Percentiles rank a stretch among this genome's conserved stretches.
Evolutionary conservation across 1,140 invertebrate genomes (phyloP).

Genomic region (Magallana angulata): DNA sequence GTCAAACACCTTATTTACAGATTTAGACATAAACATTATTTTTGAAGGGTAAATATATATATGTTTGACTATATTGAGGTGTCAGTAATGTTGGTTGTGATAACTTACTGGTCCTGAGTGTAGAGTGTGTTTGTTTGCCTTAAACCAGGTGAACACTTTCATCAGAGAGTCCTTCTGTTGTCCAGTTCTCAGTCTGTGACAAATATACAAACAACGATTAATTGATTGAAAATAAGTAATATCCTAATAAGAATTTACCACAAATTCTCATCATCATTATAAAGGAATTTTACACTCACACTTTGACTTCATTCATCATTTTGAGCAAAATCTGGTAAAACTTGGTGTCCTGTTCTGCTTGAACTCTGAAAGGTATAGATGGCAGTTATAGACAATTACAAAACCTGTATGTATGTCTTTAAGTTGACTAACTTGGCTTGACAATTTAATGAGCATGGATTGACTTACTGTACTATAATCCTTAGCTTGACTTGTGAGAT

Average conservation of each 20-base stretch:
- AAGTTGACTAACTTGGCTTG: no score
- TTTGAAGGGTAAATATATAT: conserved; percentile 1
- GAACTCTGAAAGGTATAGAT: conserved; percentile 64
- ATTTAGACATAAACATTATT: conserved; percentile 6
- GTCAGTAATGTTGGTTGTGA: no score
- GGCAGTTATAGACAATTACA: no score
- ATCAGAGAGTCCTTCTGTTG: conserved; percentile 64
- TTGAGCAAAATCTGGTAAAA: conserved; percentile 74
- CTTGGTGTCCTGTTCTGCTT: conserved; percentile 70
- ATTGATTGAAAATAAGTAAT: no score
- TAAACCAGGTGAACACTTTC: conserved; percentile 71
- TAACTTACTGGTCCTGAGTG: conserved; percentile 69
- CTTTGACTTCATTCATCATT: conserved; percentile 74
- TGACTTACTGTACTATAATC: background rate
- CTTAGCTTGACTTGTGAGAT: background rate
- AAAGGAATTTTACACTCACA: conserved; percentile 61
- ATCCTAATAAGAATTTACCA: no score
- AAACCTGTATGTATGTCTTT: no score
- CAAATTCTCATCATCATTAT: no score
- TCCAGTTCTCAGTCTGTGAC: conserved; percentile 55
- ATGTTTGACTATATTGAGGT: no score
- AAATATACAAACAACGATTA: background rate
- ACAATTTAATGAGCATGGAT: no score
- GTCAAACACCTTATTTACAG: no score
- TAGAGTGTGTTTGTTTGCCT: conserved; percentile 69